Evolutionary conservation across 2,113 vertebrate genomes (phyloP).

Genomic region (Limanda limanda): DNA sequence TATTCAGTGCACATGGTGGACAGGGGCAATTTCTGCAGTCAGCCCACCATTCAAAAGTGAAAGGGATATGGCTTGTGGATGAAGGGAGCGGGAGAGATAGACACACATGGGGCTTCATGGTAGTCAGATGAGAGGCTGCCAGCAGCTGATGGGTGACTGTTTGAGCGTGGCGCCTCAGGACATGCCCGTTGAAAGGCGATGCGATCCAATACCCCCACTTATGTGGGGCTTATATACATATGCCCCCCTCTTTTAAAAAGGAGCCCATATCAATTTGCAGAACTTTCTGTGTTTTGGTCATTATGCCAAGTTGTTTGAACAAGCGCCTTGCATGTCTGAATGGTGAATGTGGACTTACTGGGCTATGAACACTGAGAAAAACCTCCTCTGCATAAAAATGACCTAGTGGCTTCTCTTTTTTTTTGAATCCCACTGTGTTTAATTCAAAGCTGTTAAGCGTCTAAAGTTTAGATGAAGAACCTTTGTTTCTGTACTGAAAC

Average conservation of each 20-base stretch:
- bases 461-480: slow-evolving; percentile 24
- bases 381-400: slow-evolving; percentile 62
- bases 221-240: slow-evolving; percentile 75
- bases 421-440: slow-evolving; percentile 8
- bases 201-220: slow-evolving; percentile 76
- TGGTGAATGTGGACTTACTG: slow-evolving; percentile 67
- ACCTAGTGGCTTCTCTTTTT: slow-evolving; percentile 20
- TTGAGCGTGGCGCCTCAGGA: slow-evolving; percentile 79
- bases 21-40: slow-evolving; percentile 77
- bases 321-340: slow-evolving; percentile 67
- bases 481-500: background rate
- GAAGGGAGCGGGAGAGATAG: slow-evolving; percentile 68
- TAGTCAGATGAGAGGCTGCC: slow-evolving; percentile 83
- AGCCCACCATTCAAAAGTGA: slow-evolving; percentile 77
- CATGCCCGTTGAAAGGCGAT: slow-evolving; percentile 80
- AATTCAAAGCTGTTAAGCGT: slow-evolving; percentile 14
- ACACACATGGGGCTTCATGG: slow-evolving; percentile 79
- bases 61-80: slow-evolving; percentile 71
- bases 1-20: slow-evolving; percentile 71
- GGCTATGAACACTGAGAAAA: slow-evolving; percentile 65
- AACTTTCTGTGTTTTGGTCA: slow-evolving; percentile 71
- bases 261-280: slow-evolving; percentile 63
- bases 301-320: slow-evolving; percentile 73
- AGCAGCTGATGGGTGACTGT: slow-evolving; percentile 76
- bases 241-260: slow-evolving; percentile 61